A percentile compares a stretch with the other conserved stretches of the same genome.
phyloP scores from a whole-genome alignment of 2,888 invertebrate genomes.

The Idaea biselata region DNA sequence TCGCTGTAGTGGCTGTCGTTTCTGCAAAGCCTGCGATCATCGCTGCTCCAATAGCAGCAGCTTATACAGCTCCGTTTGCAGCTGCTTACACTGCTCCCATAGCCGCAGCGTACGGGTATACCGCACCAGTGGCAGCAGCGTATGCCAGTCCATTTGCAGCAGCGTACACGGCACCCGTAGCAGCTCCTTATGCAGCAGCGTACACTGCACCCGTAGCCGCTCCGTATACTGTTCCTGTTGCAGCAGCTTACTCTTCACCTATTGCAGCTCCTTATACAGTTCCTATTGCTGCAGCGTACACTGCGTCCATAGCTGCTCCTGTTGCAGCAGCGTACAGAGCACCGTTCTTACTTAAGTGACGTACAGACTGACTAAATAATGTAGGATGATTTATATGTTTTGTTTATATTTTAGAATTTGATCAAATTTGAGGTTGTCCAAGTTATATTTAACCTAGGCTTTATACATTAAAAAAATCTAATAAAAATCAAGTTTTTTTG shows the following conservation, averaged over 20 bases:
- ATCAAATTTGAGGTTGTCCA: too few species aligned
- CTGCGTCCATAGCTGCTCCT: constrained; percentile 41
- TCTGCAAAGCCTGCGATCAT: constrained; percentile 64
- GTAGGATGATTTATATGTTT: too few species aligned
- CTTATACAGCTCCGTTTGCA: constrained; percentile 42
- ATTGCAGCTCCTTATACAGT: constrained; percentile 39
- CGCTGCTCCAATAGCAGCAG: constrained; percentile 38
- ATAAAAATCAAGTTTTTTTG: too few species aligned
- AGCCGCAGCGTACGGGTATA: constrained; percentile 47
- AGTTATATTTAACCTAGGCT: too few species aligned
- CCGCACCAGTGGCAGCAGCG: constrained; percentile 46
- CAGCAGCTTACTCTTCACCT: constrained; percentile 52
- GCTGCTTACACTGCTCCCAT: constrained; percentile 41
- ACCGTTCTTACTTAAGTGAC: constrained; percentile 38
- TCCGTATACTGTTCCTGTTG: constrained; percentile 56
- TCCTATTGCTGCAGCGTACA: constrained; percentile 43
- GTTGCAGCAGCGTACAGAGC: constrained; percentile 39
- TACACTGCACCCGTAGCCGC: constrained; percentile 52
- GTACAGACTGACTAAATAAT: too few species aligned
- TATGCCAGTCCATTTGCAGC: constrained; percentile 45
- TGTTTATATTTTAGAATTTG: too few species aligned
- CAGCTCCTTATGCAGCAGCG: constrained; percentile 46
- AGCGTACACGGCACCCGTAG: constrained; percentile 43
- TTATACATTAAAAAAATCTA: too few species aligned
- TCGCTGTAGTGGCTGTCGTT: constrained; percentile 57